Evolutionary conservation across 2,797 vertebrate genomes (phyloP).

Genomic region (Natrix natrix): DNA sequence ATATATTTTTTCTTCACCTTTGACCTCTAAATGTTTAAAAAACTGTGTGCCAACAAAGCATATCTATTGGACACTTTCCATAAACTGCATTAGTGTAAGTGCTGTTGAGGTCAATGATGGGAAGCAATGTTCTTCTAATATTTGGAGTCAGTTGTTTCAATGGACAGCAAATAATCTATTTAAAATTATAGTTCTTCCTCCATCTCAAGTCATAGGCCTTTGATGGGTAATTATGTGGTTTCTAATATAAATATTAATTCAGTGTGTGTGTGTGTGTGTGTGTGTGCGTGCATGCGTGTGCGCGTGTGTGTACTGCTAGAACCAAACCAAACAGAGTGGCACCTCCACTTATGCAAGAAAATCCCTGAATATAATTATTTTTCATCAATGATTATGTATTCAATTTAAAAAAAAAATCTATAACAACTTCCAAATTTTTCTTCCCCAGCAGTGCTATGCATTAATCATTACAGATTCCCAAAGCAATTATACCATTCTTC

Average conservation of each 20-base stretch:
- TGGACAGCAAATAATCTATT: slow-evolving; percentile 24
- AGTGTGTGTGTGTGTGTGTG: no score
- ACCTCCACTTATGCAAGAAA: not conserved
- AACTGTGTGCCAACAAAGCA: not conserved
- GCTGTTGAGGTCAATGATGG: slow-evolving; percentile 18
- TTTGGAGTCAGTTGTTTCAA: slow-evolving; percentile 7
- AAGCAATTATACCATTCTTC: not conserved
- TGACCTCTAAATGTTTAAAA: not conserved
- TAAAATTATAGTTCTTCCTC: slow-evolving; percentile 39
- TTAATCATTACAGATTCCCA: not conserved
- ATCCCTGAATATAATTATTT: not conserved
- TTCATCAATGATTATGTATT: not conserved
- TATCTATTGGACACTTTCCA: slow-evolving; percentile 43
- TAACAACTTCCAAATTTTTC: not conserved
- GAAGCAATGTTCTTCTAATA: slow-evolving; percentile 27
- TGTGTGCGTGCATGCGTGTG: not conserved
- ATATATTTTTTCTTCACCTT: not conserved
- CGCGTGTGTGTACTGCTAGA: not conserved
- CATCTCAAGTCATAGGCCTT: slow-evolving; percentile 20
- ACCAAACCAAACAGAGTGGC: not conserved
- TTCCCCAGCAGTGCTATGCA: not conserved
- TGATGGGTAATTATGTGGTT: slow-evolving; percentile 19
- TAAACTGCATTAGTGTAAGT: slow-evolving; percentile 54
- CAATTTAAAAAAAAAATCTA: no score
- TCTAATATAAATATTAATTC: not conserved